Evolutionary conservation across 2,888 invertebrate species (phyloP), one percentile per base, ranked within the genome.

Genomic region (Tenthredo distinguenda): DNA sequence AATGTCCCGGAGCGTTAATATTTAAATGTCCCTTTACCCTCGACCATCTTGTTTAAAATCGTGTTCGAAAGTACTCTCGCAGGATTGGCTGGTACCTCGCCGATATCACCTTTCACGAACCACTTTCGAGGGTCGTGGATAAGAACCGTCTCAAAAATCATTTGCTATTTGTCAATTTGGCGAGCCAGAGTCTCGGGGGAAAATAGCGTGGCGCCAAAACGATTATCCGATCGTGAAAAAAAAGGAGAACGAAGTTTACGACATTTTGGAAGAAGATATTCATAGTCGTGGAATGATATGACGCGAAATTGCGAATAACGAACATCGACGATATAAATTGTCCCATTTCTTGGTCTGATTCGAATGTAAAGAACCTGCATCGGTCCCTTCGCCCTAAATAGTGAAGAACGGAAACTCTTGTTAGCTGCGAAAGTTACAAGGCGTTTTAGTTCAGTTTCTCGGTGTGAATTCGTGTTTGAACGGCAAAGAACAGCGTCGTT

Each of bases 41-140:
- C 55, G 50, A 31, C 76, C 50, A 50, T 77, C 76, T 77, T 79
- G 79, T 79, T 79, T 79, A 62, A 40, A 77, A 62, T n/a, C 79
- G 37, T 79, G 79, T 79, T 79, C 21, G 21, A 79, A 79, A 79
- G 79, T 40, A 58, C 79, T 40, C 55, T 62, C 21, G 40, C 0
- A 31, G 77, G 55, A 77, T 77, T 40, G 77, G 31, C n/a, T 15
- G 55, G 9, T 74, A 12, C 40, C 55, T 40, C 43, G 72, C 10
- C 47, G 18, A 77, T 55, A 81, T 81, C 58, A 21, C 58, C 37
- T n/a, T 50, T 26, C 40, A 18, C 50, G 34, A 50, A 50, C 55
- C 77, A 77, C 55, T 55, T 43, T 55, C 31, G 50, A 47, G 47
- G 50, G 77, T 77, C 18, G 43, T 10, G 21, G 43, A 74, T 43